Evolutionary conservation across 1,140 invertebrate genomes (phyloP), one percentile per base, ranked within the genome.

Genomic region (Oryzaephilus surinamensis): DNA sequence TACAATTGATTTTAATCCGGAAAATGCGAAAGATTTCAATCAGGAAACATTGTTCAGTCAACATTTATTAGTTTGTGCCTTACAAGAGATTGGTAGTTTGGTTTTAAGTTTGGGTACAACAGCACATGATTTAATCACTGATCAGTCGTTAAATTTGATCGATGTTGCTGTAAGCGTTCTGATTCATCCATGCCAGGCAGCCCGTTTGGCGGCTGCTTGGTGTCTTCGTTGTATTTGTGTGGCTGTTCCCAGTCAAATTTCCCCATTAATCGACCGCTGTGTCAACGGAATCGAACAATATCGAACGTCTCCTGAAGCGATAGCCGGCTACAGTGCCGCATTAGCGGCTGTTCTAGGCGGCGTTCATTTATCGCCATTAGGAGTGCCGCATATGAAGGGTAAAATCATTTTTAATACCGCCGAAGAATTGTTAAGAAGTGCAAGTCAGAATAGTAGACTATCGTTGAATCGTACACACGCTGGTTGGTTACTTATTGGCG

Each of bases 351-450:
- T 98, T 33, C 67, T 98, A 21, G 93, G 95, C 13, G 86, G 90
- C 35, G 90, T 95, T 1, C 73, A 81, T 36, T 71, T 86, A 30
- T 97, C 92, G 28, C 86, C 92, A 3, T 70, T 98, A 4, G 95
- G 96, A 14, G 87, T 98, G 33, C 96, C 96, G 12, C 93, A 97
- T 62, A 89, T 88, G 24, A 87, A 92, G 50, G 92, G 92, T 50
- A 97, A 97, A 69, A 80, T 95, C 46, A 90, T 97, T 28, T 98
- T 99, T 61, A 93, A 91, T 59, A 87, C 93, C 21, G 95, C 93
- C 14, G 96, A 99, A 70, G 95, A 99, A 60, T 63, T 99, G 32
- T 67, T 99, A 13, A 73, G 94, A 54, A 96, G 91, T 48, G 95
- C 96, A n/a, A 91, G 83, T 56, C 94, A 97, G 67, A 97, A 94